phyloP scores from a whole-genome alignment of 2,888 invertebrate species.

The Tromatobia lineatoria region DNA sequence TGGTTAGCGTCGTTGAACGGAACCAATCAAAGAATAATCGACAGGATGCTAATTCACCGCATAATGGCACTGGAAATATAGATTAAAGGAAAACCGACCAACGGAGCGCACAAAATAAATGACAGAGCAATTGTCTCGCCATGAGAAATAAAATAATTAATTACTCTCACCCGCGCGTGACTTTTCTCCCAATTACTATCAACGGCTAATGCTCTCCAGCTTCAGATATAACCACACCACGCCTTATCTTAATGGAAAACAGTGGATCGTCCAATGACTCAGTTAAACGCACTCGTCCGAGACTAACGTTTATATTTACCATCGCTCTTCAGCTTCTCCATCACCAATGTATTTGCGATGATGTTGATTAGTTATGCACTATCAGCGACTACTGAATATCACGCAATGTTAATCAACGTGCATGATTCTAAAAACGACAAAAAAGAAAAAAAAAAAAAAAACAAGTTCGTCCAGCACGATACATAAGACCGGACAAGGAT shows the following conservation, averaged over 20 bases:
- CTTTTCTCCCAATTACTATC: background rate
- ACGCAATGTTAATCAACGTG: slow-evolving; percentile 37
- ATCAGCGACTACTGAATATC: slow-evolving; percentile 44
- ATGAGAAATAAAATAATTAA: background rate
- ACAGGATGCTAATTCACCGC: slow-evolving; percentile 72
- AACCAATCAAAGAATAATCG: slow-evolving; percentile 70
- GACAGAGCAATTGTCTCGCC: background rate
- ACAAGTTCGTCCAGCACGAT: slow-evolving; percentile 1
- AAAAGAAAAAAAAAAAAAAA: slow-evolving; percentile 33
- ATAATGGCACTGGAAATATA: slow-evolving; percentile 10
- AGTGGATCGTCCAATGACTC: slow-evolving; percentile 37
- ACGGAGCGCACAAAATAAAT: background rate
- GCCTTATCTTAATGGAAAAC: slow-evolving; percentile 28
- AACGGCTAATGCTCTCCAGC: background rate
- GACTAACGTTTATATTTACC: slow-evolving; percentile 52
- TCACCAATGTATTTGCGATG: slow-evolving; percentile 37
- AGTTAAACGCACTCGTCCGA: slow-evolving; percentile 11
- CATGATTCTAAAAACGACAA: background rate
- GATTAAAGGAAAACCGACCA: slow-evolving; percentile 2
- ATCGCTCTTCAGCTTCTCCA: slow-evolving; percentile 19
- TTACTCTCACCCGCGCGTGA: background rate
- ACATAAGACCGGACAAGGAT: background rate
- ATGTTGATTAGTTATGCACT: slow-evolving; percentile 31
- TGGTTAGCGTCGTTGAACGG: slow-evolving; percentile 65
- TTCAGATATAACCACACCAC: background rate